Evolutionary conservation across 2,888 invertebrate species (phyloP).

Genomic region (Hecatera dysodea): DNA sequence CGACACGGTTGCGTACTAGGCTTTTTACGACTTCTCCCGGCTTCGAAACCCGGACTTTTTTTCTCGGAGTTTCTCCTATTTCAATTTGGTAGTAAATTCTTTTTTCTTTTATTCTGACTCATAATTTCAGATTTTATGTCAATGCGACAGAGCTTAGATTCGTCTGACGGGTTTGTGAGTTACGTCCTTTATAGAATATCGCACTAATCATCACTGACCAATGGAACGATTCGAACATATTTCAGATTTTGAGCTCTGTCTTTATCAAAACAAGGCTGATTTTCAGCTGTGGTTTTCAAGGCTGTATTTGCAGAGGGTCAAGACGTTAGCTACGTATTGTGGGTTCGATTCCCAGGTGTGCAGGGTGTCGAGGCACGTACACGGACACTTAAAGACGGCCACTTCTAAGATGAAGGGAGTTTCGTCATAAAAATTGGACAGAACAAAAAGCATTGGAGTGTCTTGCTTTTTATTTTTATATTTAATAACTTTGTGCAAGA

Average conservation of each 20-base stretch:
- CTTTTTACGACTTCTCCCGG: constrained; percentile 84
- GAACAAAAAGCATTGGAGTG: constrained; percentile 78
- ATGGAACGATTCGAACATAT: constrained; percentile 49
- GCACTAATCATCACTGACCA: constrained; percentile 88
- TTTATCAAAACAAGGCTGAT: constrained; percentile 52
- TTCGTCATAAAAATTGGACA: constrained; percentile 90
- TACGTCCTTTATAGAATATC: constrained; percentile 71
- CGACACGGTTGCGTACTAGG: constrained; percentile 85
- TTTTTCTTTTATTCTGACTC: constrained; percentile 64
- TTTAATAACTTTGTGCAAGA: background rate
- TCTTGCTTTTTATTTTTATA: constrained; percentile 49
- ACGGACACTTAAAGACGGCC: constrained; percentile 88
- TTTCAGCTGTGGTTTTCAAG: constrained; percentile 61
- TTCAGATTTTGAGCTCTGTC: constrained; percentile 66
- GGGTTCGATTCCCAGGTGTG: constrained; percentile 91
- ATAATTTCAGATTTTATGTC: constrained; percentile 50
- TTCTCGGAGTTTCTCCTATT: constrained; percentile 81
- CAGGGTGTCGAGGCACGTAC: constrained; percentile 87
- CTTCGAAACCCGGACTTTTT: constrained; percentile 78
- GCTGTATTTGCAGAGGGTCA: constrained; percentile 81
- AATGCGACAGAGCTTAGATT: constrained; percentile 66
- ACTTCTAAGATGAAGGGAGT: constrained; percentile 89
- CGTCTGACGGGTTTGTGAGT: constrained; percentile 47
- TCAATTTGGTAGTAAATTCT: constrained; percentile 86
- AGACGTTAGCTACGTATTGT: constrained; percentile 87